These are phyloP conservation scores for Megamerina dolium DNA, from an alignment of 2,888 invertebrate genomes.

Conservation along the genomic window DNA sequence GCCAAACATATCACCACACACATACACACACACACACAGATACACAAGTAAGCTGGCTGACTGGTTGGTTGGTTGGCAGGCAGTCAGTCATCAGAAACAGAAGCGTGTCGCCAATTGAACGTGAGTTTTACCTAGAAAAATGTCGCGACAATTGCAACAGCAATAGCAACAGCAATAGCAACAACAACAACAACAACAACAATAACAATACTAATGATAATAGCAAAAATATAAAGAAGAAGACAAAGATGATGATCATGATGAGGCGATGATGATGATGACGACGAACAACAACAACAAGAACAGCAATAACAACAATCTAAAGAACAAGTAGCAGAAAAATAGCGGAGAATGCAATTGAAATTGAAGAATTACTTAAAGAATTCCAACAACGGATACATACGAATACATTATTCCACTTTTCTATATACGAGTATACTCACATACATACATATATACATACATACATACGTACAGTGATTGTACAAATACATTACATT, in stretches of 20 bases:
- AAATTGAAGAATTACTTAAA: constrained; percentile 46
- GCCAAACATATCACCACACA: too few relatives aligned
- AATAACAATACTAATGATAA: constrained; percentile 16
- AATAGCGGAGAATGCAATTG: constrained; percentile 43
- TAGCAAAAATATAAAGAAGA: constrained; percentile 8
- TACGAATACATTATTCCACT: constrained; percentile 9
- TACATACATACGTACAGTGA: too few relatives aligned
- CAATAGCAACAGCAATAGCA: constrained; percentile 9
- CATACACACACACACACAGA: too few relatives aligned
- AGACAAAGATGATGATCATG: constrained; percentile 7
- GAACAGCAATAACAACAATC: constrained; percentile 9
- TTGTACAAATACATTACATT: too few relatives aligned
- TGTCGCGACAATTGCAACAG: constrained; percentile 39
- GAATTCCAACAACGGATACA: constrained; percentile 31
- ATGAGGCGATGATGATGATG: too few relatives aligned
- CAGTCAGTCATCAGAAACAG: constrained; percentile 22
- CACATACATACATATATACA: too few relatives aligned
- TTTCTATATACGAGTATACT: too few relatives aligned
- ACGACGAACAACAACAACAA: constrained; percentile 19
- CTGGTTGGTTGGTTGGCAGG: constrained; percentile 4
- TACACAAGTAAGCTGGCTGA: too few relatives aligned
- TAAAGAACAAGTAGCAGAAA: constrained; percentile 13
- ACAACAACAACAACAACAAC: constrained; percentile 18
- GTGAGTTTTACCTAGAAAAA: constrained; percentile 48
- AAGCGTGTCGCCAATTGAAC: constrained; percentile 48